A percentile compares a stretch with the other conserved stretches of the same genome.
Evolutionary conservation across 2,797 vertebrate species (phyloP).

Genomic region (Gallirallus australis): DNA sequence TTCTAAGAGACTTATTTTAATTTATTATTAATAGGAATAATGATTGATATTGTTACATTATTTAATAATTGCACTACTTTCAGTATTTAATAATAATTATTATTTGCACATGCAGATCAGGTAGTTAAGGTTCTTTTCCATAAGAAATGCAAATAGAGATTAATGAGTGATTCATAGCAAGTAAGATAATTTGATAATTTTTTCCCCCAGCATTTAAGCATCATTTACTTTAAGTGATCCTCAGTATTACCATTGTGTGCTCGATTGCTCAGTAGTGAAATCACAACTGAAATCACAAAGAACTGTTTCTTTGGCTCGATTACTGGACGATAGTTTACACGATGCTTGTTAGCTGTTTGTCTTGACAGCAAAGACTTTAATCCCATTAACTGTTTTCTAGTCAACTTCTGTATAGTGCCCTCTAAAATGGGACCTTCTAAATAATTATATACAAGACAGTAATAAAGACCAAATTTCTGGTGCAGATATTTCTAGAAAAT

Average conservation of each 20-base stretch:
- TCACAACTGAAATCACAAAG: conserved; percentile 41
- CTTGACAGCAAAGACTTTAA: not conserved
- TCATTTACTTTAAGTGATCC: conserved; percentile 28
- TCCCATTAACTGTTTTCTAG: not conserved
- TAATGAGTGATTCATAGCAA: conserved; percentile 54
- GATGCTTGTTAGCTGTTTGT: not conserved
- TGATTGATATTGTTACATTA: conserved; percentile 69
- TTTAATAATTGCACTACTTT: conserved; percentile 63
- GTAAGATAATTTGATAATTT: conserved; percentile 51
- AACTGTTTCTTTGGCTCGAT: not conserved
- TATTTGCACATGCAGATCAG: conserved; percentile 63
- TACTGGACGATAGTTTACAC: not conserved
- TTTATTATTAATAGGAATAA: conserved; percentile 64
- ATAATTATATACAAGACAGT: not conserved
- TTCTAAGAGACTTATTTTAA: conserved; percentile 41
- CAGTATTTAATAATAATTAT: conserved; percentile 61
- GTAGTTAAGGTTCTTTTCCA: conserved; percentile 46
- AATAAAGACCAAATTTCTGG: not conserved
- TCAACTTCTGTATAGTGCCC: not conserved
- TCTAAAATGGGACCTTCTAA: not conserved
- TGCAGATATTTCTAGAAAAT: not conserved
- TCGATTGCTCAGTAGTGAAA: conserved; percentile 13
- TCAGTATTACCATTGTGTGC: not conserved
- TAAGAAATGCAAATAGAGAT: conserved; percentile 66
- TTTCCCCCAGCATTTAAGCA: conserved; percentile 7